Evolutionary conservation across 2,113 vertebrate species (phyloP).

Genomic region (Reinhardtius hippoglossoides): DNA sequence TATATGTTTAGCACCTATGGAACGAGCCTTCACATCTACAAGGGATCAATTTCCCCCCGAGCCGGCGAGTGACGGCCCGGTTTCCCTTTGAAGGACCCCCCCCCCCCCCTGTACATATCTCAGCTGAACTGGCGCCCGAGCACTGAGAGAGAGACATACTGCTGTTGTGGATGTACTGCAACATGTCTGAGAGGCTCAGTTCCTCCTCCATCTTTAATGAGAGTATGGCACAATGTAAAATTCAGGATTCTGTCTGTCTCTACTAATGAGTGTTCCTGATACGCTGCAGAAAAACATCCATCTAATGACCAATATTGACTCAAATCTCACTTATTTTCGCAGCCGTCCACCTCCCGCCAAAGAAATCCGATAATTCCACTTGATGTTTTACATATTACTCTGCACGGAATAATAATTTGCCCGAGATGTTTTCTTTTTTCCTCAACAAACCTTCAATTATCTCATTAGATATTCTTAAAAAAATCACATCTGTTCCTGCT

Average conservation of each 20-base stretch:
- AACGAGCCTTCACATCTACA: constrained; percentile 54
- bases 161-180: too few species aligned
- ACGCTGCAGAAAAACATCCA: background rate
- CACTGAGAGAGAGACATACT: constrained; percentile 11
- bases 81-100: constrained; percentile 37
- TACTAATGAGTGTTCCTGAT: background rate
- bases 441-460: background rate
- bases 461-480: background rate
- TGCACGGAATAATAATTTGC: background rate
- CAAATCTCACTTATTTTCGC: background rate
- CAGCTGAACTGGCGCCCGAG: constrained; percentile 34
- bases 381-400: background rate
- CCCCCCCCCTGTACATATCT: constrained; percentile 52
- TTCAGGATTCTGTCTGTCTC: background rate
- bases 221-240: background rate
- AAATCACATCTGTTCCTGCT: background rate
- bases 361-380: background rate
- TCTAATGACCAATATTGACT: background rate
- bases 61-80: constrained; percentile 38
- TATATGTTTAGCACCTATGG: constrained; percentile 49
- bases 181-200: too few species aligned
- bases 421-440: background rate
- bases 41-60: constrained; percentile 63
- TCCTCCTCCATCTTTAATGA: too few species aligned
- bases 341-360: background rate